Evolutionary conservation across 2,113 vertebrate genomes (phyloP).

Genomic region (Reinhardtius hippoglossoides): DNA sequence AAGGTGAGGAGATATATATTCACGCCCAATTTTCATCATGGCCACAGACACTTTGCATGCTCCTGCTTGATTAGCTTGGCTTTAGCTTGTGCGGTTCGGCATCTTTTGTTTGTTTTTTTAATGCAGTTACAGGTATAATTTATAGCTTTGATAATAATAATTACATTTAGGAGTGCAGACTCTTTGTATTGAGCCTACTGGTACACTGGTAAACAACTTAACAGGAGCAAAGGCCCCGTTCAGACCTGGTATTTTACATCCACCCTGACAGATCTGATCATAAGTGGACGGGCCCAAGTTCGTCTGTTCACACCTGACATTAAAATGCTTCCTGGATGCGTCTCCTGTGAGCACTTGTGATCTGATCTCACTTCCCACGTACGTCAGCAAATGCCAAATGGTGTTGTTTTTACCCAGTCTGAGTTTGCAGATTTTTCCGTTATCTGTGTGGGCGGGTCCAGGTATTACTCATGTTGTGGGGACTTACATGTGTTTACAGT

Average conservation of each 20-base stretch:
- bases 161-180: too few species aligned
- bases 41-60: constrained; percentile 66
- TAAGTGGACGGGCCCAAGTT: neutral
- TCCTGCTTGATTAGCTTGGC: constrained; percentile 66
- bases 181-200: too few species aligned
- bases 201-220: too few species aligned
- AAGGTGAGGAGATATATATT: constrained; percentile 77
- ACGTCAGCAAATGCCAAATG: too few species aligned
- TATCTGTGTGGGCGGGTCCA: too few species aligned
- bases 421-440: too few species aligned
- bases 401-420: too few species aligned
- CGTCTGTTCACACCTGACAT: neutral
- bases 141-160: too few species aligned
- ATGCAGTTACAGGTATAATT: too few species aligned
- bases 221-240: neutral
- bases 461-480: too few species aligned
- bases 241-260: neutral
- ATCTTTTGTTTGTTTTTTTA: neutral
- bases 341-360: neutral
- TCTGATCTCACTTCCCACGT: too few species aligned
- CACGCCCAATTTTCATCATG: neutral
- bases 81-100: constrained; percentile 55
- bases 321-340: neutral
- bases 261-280: neutral
- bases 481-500: too few species aligned